Conservation (phyloP, 2,113 vertebrate species). For the Serinus canaria region DNA sequence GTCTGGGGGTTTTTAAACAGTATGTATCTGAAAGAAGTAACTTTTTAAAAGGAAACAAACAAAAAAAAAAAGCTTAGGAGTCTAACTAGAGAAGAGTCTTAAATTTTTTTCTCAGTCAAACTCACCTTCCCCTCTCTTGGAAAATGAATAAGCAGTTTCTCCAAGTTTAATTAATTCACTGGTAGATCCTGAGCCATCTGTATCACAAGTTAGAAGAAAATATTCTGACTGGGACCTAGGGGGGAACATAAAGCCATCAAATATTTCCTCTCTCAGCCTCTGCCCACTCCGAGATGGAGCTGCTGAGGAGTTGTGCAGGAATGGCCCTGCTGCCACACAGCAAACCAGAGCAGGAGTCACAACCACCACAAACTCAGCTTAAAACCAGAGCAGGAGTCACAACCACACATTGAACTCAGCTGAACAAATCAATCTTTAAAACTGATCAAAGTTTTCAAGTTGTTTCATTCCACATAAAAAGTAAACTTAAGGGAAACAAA, state of each 20-base stretch:
- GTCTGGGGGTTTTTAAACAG: background rate
- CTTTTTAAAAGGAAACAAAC: background rate
- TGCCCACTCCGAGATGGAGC: conserved; percentile 15
- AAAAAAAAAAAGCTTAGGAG: background rate
- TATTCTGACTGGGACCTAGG: conserved; percentile 57
- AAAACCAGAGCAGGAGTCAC: background rate
- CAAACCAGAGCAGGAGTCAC: background rate
- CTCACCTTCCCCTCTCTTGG: conserved; percentile 79
- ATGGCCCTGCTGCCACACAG: background rate
- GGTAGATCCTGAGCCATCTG: conserved; percentile 78
- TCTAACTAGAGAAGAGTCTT: background rate
- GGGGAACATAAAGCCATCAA: background rate
- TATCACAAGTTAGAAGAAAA: conserved; percentile 71
- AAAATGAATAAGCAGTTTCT: conserved; percentile 84
- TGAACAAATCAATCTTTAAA: background rate
- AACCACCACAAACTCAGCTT: background rate
- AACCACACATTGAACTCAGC: background rate
- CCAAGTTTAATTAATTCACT: conserved; percentile 86
- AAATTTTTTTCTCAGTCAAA: background rate
- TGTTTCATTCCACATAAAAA: background rate
- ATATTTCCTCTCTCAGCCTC: background rate
- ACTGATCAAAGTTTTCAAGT: background rate
- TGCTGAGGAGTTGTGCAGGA: background rate
- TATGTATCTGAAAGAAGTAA: background rate
- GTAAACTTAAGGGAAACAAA: background rate